Conservation (phyloP, 2,113 vertebrate species). For the Ciconia maguari region DNA sequence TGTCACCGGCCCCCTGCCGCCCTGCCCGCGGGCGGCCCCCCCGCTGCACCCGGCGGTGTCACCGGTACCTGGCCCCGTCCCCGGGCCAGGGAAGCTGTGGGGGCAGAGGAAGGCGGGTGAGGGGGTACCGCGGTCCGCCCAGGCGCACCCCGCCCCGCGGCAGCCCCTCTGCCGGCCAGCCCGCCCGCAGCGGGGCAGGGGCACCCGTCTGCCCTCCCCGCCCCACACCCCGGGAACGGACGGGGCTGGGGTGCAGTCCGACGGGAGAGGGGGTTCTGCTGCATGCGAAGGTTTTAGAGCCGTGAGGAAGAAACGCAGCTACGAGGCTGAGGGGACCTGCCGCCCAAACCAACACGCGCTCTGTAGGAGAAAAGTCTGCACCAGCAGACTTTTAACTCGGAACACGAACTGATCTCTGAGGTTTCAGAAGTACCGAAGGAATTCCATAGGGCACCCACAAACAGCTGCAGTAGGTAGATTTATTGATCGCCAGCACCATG, state of each 20-base stretch:
- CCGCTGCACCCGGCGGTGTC: background rate
- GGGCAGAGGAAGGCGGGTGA: background rate
- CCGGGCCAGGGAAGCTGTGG: background rate
- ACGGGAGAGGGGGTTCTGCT: background rate
- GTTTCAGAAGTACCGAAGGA: background rate
- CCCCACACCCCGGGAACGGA: background rate
- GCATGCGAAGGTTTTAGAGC: background rate
- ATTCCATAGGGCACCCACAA: background rate
- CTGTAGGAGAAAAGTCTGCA: background rate
- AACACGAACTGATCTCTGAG: background rate
- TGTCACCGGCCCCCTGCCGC: background rate
- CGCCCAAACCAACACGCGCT: background rate
- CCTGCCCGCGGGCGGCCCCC: background rate
- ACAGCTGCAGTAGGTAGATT: background rate
- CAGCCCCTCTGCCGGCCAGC: background rate
- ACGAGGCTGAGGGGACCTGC: background rate
- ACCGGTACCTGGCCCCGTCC: background rate
- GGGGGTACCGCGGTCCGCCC: too few relatives aligned
- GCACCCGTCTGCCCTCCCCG: background rate
- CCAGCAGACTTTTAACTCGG: background rate
- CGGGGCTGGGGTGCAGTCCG: background rate
- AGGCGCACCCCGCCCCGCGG: background rate
- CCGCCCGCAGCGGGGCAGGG: background rate
- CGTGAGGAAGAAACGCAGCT: background rate
- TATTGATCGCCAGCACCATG: background rate